A percentile compares a stretch with the other conserved stretches of the same genome.
These are phyloP conservation scores for Psophia crepitans DNA, from an alignment of 2,113 vertebrate species.

Conservation along the genomic window DNA sequence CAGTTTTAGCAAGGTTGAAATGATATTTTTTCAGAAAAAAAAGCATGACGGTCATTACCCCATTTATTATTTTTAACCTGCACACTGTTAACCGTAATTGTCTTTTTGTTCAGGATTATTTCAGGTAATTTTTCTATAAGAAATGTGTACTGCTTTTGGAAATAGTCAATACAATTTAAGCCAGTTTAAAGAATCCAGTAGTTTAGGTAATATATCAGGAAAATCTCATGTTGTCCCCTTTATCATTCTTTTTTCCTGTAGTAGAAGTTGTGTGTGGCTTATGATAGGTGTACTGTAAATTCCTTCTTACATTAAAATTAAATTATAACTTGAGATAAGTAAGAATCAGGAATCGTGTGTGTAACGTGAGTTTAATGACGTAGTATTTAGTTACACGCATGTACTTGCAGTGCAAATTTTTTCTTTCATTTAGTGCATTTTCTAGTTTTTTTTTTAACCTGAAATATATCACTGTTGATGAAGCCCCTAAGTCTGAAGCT, in stretches of 20 bases:
- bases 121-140: background rate
- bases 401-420: background rate
- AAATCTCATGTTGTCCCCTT: background rate
- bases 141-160: background rate
- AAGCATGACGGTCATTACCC: background rate
- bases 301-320: background rate
- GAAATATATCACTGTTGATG: background rate
- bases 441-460: background rate
- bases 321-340: background rate
- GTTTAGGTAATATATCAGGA: background rate
- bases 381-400: background rate
- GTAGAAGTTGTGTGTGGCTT: background rate
- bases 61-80: background rate
- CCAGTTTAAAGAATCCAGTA: background rate
- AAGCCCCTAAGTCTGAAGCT: background rate
- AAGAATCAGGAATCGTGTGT: background rate
- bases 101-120: background rate
- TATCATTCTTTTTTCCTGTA: background rate
- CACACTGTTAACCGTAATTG: background rate
- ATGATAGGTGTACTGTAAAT: background rate
- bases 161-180: background rate
- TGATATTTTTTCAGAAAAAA: background rate
- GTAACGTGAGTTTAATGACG: background rate
- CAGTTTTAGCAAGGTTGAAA: background rate
- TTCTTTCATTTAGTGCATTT: background rate